phyloP scores from a whole-genome alignment of 2,888 invertebrate species.

The Cartodere bifasciata region DNA sequence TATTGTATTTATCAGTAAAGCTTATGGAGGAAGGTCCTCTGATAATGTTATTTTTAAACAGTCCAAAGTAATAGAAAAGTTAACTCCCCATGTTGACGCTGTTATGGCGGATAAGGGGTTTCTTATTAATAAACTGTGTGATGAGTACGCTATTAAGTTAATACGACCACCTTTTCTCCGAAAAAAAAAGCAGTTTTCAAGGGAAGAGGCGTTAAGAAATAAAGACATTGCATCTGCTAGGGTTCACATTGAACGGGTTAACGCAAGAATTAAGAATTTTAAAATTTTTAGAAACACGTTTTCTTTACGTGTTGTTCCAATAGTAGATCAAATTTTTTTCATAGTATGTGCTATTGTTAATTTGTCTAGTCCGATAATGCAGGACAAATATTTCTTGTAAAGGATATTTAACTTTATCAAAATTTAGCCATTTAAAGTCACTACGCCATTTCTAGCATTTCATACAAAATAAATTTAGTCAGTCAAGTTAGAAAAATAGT shows the following conservation, averaged over 20 bases:
- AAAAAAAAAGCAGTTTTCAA: slow-evolving; percentile 12
- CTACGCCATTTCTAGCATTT: too few relatives aligned
- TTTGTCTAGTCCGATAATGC: too few relatives aligned
- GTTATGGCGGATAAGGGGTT: slow-evolving; percentile 23
- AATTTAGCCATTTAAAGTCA: too few relatives aligned
- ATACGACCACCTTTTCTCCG: slow-evolving; percentile 14
- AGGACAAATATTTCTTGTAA: too few relatives aligned
- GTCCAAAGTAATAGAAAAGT: slow-evolving; percentile 4
- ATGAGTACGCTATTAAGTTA: slow-evolving; percentile 8
- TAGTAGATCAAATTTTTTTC: too few relatives aligned
- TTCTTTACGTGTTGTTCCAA: too few relatives aligned
- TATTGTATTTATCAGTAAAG: slow-evolving; percentile 15
- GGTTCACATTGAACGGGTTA: slow-evolving; percentile 15
- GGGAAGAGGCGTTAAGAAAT: slow-evolving; percentile 11
- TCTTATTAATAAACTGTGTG: slow-evolving; percentile 18
- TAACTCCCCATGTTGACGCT: slow-evolving; percentile 13
- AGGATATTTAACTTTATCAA: too few relatives aligned
- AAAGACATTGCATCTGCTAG: slow-evolving; percentile 14
- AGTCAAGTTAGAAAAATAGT: too few relatives aligned
- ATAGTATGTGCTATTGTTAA: too few relatives aligned
- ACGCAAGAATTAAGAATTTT: too few relatives aligned
- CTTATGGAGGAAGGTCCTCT: slow-evolving; percentile 16
- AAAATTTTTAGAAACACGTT: too few relatives aligned
- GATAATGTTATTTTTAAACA: slow-evolving; percentile 18
- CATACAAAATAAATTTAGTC: too few relatives aligned